These are phyloP conservation scores for Octodon degus DNA, from an alignment of 2,113 vertebrate genomes.

Conservation along the genomic window DNA sequence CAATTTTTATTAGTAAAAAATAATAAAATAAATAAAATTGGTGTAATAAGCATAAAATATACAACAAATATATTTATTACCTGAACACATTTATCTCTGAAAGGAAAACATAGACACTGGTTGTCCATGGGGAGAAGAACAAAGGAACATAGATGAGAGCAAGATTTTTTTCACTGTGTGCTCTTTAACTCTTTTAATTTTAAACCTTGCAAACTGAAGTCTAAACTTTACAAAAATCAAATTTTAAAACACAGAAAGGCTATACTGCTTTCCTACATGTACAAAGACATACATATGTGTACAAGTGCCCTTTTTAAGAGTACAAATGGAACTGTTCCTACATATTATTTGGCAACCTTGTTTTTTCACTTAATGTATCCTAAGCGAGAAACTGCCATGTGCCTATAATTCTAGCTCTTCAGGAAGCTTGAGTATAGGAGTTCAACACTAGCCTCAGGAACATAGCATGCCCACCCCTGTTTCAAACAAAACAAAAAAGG, in stretches of 20 bases:
- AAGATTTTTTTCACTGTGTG: constrained; percentile 24
- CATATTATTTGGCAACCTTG: constrained; percentile 45
- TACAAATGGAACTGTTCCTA: constrained; percentile 53
- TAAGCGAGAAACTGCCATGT: neutral
- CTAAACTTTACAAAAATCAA: constrained; percentile 46
- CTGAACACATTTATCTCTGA: constrained; percentile 4
- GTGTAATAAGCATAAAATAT: constrained; percentile 54
- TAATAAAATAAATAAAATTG: neutral
- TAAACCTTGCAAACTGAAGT: constrained; percentile 15
- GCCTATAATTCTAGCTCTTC: neutral
- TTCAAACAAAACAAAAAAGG: neutral
- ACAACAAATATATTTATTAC: constrained; percentile 36
- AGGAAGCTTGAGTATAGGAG: neutral
- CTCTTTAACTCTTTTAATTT: constrained; percentile 48
- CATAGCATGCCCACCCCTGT: neutral
- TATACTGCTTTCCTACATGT: constrained; percentile 1
- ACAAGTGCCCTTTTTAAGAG: constrained; percentile 24
- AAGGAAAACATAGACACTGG: constrained; percentile 2
- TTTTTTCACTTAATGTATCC: constrained; percentile 39
- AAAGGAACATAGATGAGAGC: neutral
- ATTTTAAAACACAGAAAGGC: neutral
- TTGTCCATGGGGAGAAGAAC: neutral
- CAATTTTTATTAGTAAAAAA: no score
- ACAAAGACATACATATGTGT: neutral
- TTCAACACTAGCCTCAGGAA: neutral